These are phyloP conservation scores for Actinopyga echinites DNA, from an alignment of 53 echinoderm and acorn worm species.

Conservation along the genomic window DNA sequence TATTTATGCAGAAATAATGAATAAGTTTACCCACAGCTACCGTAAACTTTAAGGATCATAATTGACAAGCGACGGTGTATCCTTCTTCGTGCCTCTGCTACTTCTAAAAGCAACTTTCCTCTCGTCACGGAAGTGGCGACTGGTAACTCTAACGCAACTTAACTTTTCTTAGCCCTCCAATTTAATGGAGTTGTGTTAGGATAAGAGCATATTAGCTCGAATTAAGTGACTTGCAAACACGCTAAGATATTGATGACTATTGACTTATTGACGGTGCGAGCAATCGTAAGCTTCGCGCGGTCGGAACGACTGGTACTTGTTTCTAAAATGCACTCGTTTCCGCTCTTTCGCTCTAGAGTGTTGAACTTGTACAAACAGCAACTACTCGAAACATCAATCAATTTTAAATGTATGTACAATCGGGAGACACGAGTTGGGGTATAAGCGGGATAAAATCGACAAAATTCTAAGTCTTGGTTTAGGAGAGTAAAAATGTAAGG, in stretches of 20 bases:
- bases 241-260: slow-evolving; percentile 44
- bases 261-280: slow-evolving; percentile 43
- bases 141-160: slow-evolving; percentile 27
- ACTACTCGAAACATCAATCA: slow-evolving; percentile 46
- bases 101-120: slow-evolving; percentile 43
- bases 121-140: slow-evolving; percentile 30
- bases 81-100: slow-evolving; percentile 32
- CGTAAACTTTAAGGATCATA: background rate
- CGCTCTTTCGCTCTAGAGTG: slow-evolving; percentile 32
- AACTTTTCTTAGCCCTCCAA: slow-evolving; percentile 55
- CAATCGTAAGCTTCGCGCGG: slow-evolving; percentile 27
- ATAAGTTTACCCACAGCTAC: slow-evolving; percentile 1
- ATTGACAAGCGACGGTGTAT: background rate
- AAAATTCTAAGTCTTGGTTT: background rate
- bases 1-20: no score
- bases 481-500: background rate
- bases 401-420: slow-evolving; percentile 47
- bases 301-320: slow-evolving; percentile 42
- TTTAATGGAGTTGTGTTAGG: slow-evolving; percentile 87
- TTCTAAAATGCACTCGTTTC: slow-evolving; percentile 54
- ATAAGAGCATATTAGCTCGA: slow-evolving; percentile 99
- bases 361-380: slow-evolving; percentile 43
- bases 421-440: slow-evolving; percentile 6
- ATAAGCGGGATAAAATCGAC: slow-evolving; percentile 30
- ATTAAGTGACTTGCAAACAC: slow-evolving; percentile 83